These are phyloP conservation scores for Heterotilapia buettikoferi DNA, from an alignment of 2,113 vertebrate genomes.

Conservation along the genomic window DNA sequence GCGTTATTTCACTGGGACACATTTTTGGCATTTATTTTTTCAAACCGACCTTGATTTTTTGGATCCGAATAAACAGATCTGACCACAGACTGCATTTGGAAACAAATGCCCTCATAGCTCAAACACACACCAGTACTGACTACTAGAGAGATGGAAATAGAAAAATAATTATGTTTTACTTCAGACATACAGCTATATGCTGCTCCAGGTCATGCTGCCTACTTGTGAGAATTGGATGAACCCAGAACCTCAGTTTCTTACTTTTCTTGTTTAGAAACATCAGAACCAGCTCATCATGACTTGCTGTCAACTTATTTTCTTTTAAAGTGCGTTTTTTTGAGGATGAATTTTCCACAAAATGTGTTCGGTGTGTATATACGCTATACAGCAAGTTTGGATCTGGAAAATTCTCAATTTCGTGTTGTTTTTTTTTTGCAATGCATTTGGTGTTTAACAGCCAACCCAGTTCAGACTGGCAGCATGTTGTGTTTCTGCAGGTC, in stretches of 20 bases:
- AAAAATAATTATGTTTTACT: background rate
- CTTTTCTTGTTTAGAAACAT: background rate
- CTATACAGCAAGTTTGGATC: background rate
- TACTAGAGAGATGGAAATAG: background rate
- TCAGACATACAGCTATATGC: background rate
- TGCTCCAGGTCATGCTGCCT: background rate
- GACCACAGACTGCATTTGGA: background rate
- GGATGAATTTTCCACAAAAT: background rate
- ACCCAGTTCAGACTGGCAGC: background rate
- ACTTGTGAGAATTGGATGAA: background rate
- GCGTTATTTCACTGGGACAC: background rate
- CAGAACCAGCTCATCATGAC: background rate
- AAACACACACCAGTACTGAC: background rate
- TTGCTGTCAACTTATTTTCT: background rate
- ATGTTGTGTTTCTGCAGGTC: constrained; percentile 13
- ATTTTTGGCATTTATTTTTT: background rate
- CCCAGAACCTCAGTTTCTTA: background rate
- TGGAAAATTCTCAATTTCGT: background rate
- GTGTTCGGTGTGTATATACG: background rate
- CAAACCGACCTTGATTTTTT: background rate
- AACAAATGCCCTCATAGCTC: background rate
- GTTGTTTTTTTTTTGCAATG: fast-evolving
- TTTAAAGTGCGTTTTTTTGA: background rate
- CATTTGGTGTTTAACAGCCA: background rate
- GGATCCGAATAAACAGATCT: background rate